Percentiles rank a stretch among this genome's conserved stretches.
These are phyloP conservation scores for Lypha dubia DNA, from an alignment of 2,888 invertebrate species.

Conservation along the genomic window DNA sequence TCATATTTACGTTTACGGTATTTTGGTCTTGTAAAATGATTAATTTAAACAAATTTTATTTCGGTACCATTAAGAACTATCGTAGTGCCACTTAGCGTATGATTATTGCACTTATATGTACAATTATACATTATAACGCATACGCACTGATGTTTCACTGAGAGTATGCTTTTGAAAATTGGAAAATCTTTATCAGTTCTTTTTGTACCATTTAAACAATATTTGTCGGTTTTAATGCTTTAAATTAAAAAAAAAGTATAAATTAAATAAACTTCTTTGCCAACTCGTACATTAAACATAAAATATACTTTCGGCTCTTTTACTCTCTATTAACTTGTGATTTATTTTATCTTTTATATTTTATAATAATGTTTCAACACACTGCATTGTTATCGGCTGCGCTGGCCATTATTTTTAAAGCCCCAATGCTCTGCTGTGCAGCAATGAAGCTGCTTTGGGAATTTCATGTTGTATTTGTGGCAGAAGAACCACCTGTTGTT, in stretches of 20 bases:
- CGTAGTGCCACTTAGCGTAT: too few species aligned
- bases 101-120: too few species aligned
- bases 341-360: slow-evolving; percentile 70
- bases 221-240: slow-evolving; percentile 5
- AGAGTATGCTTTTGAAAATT: too few species aligned
- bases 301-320: slow-evolving; percentile 29
- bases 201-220: too few species aligned
- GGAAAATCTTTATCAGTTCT: too few species aligned
- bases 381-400: slow-evolving; percentile 54
- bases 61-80: too few species aligned
- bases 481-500: slow-evolving; percentile 68
- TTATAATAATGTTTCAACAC: slow-evolving; percentile 69
- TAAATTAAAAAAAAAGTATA: too few species aligned
- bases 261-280: slow-evolving; percentile 19
- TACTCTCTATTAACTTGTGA: slow-evolving; percentile 66
- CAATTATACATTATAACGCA: too few species aligned
- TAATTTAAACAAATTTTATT: too few species aligned
- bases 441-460: slow-evolving; percentile 48
- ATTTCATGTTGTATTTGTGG: slow-evolving; percentile 34
- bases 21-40: too few species aligned
- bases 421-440: slow-evolving; percentile 45
- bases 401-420: slow-evolving; percentile 64
- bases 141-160: too few species aligned
- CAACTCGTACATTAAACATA: slow-evolving; percentile 4
- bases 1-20: too few species aligned